phyloP scores from a whole-genome alignment of 1,140 invertebrate species.

The Ylistrum balloti region DNA sequence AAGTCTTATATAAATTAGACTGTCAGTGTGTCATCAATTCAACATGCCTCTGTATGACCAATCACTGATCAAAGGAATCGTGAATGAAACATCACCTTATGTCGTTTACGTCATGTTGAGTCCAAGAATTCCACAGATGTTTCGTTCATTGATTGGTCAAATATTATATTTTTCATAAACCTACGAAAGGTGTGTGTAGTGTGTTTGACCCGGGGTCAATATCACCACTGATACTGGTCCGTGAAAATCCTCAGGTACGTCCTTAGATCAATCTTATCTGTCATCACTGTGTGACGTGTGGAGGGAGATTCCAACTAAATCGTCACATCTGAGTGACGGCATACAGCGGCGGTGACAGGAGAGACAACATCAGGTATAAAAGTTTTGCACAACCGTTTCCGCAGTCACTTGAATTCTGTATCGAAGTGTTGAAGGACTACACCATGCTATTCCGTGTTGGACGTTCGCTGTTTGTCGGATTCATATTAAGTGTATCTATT shows the following conservation, averaged over 20 bases:
- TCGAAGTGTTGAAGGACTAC: neutral
- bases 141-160: neutral
- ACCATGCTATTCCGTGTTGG: neutral
- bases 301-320: constrained; percentile 15
- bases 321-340: neutral
- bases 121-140: neutral
- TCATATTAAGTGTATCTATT: neutral
- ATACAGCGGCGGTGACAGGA: neutral
- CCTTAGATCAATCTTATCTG: constrained; percentile 21
- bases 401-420: neutral
- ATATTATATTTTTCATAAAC: constrained; percentile 16
- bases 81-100: neutral
- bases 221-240: neutral
- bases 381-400: neutral
- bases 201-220: neutral
- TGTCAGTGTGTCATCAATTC: neutral
- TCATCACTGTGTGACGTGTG: neutral
- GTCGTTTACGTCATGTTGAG: neutral
- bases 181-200: neutral
- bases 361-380: neutral
- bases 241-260: neutral
- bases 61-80: neutral
- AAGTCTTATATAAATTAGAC: neutral
- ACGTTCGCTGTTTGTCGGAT: neutral
- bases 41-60: neutral